These are phyloP conservation scores for Monoplex corrugatus DNA, from an alignment of 2,888 invertebrate species.

Conservation along the genomic window DNA sequence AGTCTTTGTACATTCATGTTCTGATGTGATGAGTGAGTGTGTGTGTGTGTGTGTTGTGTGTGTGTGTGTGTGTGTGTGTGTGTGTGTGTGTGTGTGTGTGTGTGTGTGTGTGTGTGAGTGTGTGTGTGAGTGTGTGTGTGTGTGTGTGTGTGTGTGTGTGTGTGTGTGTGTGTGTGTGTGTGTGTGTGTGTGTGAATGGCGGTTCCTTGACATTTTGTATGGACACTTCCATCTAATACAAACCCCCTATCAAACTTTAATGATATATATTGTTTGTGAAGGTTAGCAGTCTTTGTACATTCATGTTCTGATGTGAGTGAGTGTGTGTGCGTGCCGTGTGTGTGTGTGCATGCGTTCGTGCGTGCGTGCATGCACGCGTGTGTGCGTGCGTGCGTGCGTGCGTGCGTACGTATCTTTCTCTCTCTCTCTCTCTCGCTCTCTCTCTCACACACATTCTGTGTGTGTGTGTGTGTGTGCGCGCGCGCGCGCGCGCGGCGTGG, in stretches of 20 bases:
- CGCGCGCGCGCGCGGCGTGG: too few species aligned
- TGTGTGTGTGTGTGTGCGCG: conserved; percentile 12
- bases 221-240: too few species aligned
- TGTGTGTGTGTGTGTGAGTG: neutral
- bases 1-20: neutral
- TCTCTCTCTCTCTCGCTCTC: too few species aligned
- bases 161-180: neutral
- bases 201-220: neutral
- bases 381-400: neutral
- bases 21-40: neutral
- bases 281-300: neutral
- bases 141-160: neutral
- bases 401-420: too few species aligned
- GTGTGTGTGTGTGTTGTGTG: neutral
- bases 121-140: neutral
- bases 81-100: neutral
- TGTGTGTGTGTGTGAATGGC: neutral
- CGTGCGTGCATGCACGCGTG: neutral
- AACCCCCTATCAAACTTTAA: too few species aligned
- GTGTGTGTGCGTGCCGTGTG: neutral
- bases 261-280: neutral
- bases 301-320: neutral
- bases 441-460: too few species aligned
- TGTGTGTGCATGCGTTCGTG: neutral
- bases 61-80: conserved; percentile 29